phyloP scores from a whole-genome alignment of 2,888 invertebrate species.

The Chrysolina oricalcia region DNA sequence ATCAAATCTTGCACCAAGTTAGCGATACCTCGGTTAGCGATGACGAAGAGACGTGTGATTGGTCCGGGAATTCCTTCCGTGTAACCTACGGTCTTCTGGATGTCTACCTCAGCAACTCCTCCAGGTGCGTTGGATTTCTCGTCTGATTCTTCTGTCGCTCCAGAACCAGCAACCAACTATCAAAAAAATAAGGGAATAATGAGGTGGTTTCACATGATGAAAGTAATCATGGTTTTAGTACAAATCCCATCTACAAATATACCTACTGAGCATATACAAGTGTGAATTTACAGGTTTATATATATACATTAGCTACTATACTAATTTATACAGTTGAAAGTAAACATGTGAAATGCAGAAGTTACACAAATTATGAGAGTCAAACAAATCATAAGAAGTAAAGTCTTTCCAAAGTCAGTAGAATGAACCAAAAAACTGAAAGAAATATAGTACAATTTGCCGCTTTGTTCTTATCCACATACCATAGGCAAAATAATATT shows the following conservation, averaged over 20 bases:
- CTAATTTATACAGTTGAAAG: background rate
- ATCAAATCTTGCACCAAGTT: constrained; percentile 92
- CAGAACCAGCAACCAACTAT: constrained; percentile 87
- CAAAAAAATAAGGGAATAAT: background rate
- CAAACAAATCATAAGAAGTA: too few relatives aligned
- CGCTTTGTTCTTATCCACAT: too few relatives aligned
- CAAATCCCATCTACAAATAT: constrained; percentile 17
- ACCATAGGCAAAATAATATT: too few relatives aligned
- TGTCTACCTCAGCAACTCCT: constrained; percentile 73
- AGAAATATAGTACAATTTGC: too few relatives aligned
- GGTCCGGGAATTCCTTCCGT: constrained; percentile 90
- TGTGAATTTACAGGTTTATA: background rate
- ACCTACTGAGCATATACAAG: constrained; percentile 17
- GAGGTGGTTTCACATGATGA: background rate
- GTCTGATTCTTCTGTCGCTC: constrained; percentile 78
- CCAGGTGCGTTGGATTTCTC: constrained; percentile 75
- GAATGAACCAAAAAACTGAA: too few relatives aligned
- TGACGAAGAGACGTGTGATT: constrained; percentile 88
- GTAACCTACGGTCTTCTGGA: constrained; percentile 76
- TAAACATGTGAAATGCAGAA: background rate
- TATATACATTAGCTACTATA: background rate
- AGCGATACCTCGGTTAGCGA: constrained; percentile 90
- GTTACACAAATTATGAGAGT: too few relatives aligned
- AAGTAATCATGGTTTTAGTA: constrained; percentile 10
- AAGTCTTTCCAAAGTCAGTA: too few relatives aligned